Evolutionary conservation across 2,797 vertebrate species (phyloP), one percentile per base, ranked within the genome.

Genomic region (Bradypodion pumilum): DNA sequence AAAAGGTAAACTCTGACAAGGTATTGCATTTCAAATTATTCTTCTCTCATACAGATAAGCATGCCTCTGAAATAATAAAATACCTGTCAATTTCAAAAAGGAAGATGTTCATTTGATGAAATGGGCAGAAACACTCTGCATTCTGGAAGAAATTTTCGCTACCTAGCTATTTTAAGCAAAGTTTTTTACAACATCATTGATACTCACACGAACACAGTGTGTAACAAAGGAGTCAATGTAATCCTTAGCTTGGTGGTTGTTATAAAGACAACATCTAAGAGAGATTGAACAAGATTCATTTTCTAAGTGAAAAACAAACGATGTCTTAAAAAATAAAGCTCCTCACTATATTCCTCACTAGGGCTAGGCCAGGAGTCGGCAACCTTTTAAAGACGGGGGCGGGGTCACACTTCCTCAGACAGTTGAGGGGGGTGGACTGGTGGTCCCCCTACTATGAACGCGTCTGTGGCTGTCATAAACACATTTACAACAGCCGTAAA

Each of bases 171-270:
- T 49, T 29, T 9, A 62, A 42, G 32, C 15, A 27, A 49, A 46
- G 16, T 59, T 23, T 74, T 74, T 65, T 46, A 32, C n/a, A 65
- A 65, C 13, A 12, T 5, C 40, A 81, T 59, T 68, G 60, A 82
- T 4, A 81, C 97, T 87, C 96, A 99, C 99, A 96, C 99, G 96
- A 88, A 98, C 97, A 86, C 98, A 99, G 88, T 99, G 99, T 37
- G 98, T 98, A 86, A 99, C 98, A 94, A 99, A 99, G 60, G 98
- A 99, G 94, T 99, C 99, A 69, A 99, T 98, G 95, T 98, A 99
- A 94, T 99, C 98, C 95, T 99, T 99, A 42, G 99, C 99, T 91
- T 99, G 99, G 92, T 99, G 98, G 93, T 98, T 99, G 93, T 99
- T 99, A 89, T 99, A 99, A 68, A 99, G 95, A 94, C 98, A 99